These are phyloP conservation scores for Mamestra configurata DNA, from an alignment of 1,140 invertebrate genomes.

Conservation along the genomic window DNA sequence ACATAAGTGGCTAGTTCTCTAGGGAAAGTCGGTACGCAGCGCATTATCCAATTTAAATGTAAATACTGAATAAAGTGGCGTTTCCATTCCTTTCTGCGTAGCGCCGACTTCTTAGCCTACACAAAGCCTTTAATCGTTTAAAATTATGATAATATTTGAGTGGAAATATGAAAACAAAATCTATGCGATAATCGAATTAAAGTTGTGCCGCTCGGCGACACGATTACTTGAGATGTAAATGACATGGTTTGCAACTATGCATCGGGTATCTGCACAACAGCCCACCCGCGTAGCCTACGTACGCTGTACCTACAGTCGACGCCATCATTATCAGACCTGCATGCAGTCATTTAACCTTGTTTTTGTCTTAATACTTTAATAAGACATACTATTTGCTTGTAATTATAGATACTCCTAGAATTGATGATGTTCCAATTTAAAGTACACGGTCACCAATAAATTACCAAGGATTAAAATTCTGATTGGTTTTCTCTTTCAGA, in stretches of 20 bases:
- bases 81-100: slow-evolving; percentile 52
- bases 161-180: slow-evolving; percentile 41
- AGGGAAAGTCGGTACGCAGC: slow-evolving; percentile 49
- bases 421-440: slow-evolving; percentile 11
- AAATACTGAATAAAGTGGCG: slow-evolving; percentile 55
- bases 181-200: slow-evolving; percentile 47
- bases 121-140: not conserved
- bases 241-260: slow-evolving; percentile 51
- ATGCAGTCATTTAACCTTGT: slow-evolving; percentile 32
- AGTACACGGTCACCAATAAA: not conserved
- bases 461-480: slow-evolving; percentile 5
- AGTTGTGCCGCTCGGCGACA: slow-evolving; percentile 26
- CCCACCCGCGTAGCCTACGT: slow-evolving; percentile 51
- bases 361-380: slow-evolving; percentile 39
- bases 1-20: slow-evolving; percentile 21
- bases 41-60: slow-evolving; percentile 57
- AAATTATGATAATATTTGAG: slow-evolving; percentile 1
- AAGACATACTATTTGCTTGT: slow-evolving; percentile 8
- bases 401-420: not conserved
- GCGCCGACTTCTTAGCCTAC: not conserved
- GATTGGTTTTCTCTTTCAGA: not conserved
- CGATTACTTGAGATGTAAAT: slow-evolving; percentile 56
- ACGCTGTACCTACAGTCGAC: too few species aligned
- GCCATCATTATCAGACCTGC: slow-evolving; percentile 38
- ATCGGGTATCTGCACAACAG: slow-evolving; percentile 50